These are phyloP conservation scores for Drosophila fulvimacula DNA, from an alignment of 2,888 invertebrate species.

Conservation along the genomic window DNA sequence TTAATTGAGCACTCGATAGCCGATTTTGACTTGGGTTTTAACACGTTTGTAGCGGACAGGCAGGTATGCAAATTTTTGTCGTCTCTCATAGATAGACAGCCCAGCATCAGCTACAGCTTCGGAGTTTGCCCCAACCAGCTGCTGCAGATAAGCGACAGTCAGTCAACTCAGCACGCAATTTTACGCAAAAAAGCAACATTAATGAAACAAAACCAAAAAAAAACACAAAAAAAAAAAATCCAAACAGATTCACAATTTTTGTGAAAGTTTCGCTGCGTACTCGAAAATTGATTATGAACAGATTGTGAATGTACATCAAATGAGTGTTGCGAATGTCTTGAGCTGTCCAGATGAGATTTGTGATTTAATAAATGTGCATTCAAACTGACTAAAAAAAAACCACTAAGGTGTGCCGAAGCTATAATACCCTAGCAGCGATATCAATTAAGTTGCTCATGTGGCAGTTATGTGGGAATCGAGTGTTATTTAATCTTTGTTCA, in stretches of 20 bases:
- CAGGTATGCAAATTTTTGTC: conserved; percentile 67
- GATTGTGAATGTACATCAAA: conserved; percentile 57
- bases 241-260: conserved; percentile 51
- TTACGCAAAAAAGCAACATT: conserved; percentile 16
- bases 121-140: neutral
- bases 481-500: conserved; percentile 13
- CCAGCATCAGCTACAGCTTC: conserved; percentile 1
- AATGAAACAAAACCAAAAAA: conserved; percentile 13
- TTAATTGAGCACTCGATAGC: conserved; percentile 68
- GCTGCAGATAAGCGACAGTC: conserved; percentile 55
- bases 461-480: conserved; percentile 1
- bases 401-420: conserved; percentile 6
- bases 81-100: conserved; percentile 45
- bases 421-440: neutral
- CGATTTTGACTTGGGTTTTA: conserved; percentile 58
- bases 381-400: conserved; percentile 2
- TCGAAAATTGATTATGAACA: conserved; percentile 75
- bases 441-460: conserved; percentile 7
- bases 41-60: conserved; percentile 56
- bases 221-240: conserved; percentile 2
- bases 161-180: conserved; percentile 34
- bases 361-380: conserved; percentile 45
- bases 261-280: conserved; percentile 71
- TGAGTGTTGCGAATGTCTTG: conserved; percentile 24
- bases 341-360: conserved; percentile 30